Evolutionary conservation across 2,888 invertebrate species (phyloP), one percentile per base, ranked within the genome.

Genomic region (Hypomecis punctinalis): DNA sequence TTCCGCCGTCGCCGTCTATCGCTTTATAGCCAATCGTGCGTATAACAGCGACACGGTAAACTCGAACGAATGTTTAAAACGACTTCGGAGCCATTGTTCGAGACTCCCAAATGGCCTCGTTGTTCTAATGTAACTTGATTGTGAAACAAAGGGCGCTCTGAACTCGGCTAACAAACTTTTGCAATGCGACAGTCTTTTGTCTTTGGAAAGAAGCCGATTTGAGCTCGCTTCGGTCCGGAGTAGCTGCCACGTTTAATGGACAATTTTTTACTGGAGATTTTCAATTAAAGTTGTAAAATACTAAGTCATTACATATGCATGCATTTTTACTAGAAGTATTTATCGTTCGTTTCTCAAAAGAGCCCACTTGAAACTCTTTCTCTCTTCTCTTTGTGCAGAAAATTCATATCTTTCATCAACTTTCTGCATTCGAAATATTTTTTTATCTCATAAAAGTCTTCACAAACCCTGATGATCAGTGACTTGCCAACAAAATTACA

Each of bases 161-260:
- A 78, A 81, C 74, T 80, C 76, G 66, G 65, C 75, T 79, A 79
- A 82, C 81, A 82, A 84, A 86, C 80, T 86, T 87, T 80, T 75
- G 76, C 77, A 78, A 73, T 75, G 81, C 83, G 84, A 85, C 83
- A 78, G 86, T 82, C 89, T 87, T 90, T 91, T 90, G 91, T 90
- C 79, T 78, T 78, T 69, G 72, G 68, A 78, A 80, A 81, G 79
- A 83, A 83, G 79, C 74, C 77, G 74, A 81, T 80, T 78, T 81
- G 76, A 77, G 76, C 80, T 78, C 78, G 73, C 71, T 56, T 63
- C 66, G 46, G 37, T 23, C 7, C 46, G 37, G 37, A 36, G 35
- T 40, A 13, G 46, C 51, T 56, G 58, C 39, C 46, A 13, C 13
- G n/a, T 33, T 43, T 42, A 63, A 63, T 48, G 23, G 40, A 48